Conservation (phyloP, 2,113 vertebrate species). For the Plectropomus leopardus region DNA sequence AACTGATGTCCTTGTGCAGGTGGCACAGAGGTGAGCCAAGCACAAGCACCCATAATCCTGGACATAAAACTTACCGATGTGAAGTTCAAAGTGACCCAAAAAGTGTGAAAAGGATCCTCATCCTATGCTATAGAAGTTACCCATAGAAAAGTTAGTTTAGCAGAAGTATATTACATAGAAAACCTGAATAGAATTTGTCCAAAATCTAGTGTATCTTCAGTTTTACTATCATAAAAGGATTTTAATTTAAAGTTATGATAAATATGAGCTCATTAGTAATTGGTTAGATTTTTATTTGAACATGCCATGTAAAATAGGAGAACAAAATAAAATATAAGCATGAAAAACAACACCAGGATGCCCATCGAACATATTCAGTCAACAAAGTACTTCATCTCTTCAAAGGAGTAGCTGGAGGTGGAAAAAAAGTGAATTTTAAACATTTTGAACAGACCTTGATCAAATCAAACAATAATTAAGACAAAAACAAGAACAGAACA, state of each 20-base stretch:
- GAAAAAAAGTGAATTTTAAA: no score
- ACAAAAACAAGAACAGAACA: no score
- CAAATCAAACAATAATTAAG: no score
- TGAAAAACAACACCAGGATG: no score
- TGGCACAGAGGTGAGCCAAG: background rate
- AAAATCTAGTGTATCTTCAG: background rate
- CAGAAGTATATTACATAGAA: background rate
- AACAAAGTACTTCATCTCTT: no score
- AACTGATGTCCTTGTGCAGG: background rate
- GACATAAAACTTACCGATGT: background rate
- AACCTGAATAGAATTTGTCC: background rate
- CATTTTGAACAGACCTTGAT: no score
- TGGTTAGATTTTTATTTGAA: no score
- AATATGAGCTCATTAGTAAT: no score
- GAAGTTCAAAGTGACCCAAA: background rate
- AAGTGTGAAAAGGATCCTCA: background rate
- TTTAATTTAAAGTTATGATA: background rate
- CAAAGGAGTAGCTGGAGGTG: no score
- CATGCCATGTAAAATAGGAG: no score
- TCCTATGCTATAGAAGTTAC: background rate
- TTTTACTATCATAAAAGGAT: background rate
- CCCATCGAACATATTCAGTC: no score
- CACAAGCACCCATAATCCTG: background rate
- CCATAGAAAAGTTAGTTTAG: background rate
- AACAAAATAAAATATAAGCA: no score